phyloP scores from a whole-genome alignment of 2,113 vertebrate species.

The Heterotilapia buettikoferi region DNA sequence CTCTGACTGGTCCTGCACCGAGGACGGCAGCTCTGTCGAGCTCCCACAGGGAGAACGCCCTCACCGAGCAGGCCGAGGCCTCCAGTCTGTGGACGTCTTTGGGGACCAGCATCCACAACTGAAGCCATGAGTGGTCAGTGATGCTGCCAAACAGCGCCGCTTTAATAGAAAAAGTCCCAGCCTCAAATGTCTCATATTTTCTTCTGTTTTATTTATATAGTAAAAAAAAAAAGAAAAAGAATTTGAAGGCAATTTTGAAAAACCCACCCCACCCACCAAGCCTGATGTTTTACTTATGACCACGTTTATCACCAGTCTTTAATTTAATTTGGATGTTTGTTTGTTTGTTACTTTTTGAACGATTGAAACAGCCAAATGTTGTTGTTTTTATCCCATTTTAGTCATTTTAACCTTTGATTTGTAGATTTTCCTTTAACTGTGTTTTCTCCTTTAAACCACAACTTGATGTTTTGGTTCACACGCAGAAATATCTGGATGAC shows the following conservation, averaged over 20 bases:
- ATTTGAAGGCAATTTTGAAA: not conserved
- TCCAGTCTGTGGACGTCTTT: not conserved
- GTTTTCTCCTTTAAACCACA: not conserved
- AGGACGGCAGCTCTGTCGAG: not conserved
- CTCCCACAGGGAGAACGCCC: not conserved
- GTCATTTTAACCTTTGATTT: not conserved
- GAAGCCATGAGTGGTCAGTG: not conserved
- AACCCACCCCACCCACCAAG: not conserved
- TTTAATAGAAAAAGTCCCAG: not conserved
- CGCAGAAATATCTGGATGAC: not conserved
- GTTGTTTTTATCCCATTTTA: no score
- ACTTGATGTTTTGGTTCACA: not conserved
- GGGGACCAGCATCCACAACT: not conserved
- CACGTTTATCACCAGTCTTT: not conserved
- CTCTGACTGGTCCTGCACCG: not conserved
- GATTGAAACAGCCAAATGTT: no score
- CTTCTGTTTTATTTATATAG: not conserved
- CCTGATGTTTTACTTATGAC: not conserved
- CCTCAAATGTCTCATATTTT: not conserved
- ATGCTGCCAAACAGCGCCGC: not conserved
- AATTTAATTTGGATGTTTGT: not conserved
- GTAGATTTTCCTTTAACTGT: not conserved
- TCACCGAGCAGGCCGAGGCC: not conserved
- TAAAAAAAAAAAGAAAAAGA: not conserved
- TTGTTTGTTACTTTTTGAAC: not conserved